Percentiles rank a stretch among this genome's conserved stretches.
Evolutionary conservation across 2,113 vertebrate genomes (phyloP).

Genomic region (Phalacrocorax pelagicus): DNA sequence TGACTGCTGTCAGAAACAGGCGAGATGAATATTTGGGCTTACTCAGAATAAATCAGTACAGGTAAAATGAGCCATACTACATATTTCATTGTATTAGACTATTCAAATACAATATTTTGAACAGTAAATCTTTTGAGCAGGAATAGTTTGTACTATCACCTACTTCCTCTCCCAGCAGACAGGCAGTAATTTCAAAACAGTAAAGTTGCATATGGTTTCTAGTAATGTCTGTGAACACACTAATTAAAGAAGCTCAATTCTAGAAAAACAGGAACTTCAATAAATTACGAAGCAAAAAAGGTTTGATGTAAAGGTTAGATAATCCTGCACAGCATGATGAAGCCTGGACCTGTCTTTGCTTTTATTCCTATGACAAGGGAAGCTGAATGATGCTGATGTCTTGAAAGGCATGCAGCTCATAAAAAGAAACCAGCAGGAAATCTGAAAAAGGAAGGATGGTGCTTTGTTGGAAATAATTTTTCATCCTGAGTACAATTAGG

Average conservation of each 20-base stretch:
- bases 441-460: conserved; percentile 65
- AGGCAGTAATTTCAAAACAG: conserved; percentile 40
- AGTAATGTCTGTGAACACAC: conserved; percentile 38
- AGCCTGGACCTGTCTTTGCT: conserved; percentile 48
- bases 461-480: conserved; percentile 72
- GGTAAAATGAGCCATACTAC: neutral
- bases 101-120: neutral
- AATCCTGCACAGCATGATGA: conserved; percentile 54
- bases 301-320: conserved; percentile 70
- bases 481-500: conserved; percentile 74
- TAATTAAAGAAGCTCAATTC: conserved; percentile 69
- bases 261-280: conserved; percentile 38
- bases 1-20: neutral
- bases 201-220: conserved; percentile 32
- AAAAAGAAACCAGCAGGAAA: conserved; percentile 72
- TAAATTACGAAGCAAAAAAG: conserved; percentile 59
- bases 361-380: conserved; percentile 63
- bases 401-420: conserved; percentile 72
- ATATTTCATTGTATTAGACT: conserved; percentile 9
- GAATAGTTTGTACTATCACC: neutral
- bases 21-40: neutral
- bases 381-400: conserved; percentile 63
- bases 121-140: conserved; percentile 28
- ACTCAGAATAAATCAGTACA: neutral
- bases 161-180: conserved; percentile 28